Conservation (phyloP, 2,113 vertebrate genomes). For the Gorilla gorilla region DNA sequence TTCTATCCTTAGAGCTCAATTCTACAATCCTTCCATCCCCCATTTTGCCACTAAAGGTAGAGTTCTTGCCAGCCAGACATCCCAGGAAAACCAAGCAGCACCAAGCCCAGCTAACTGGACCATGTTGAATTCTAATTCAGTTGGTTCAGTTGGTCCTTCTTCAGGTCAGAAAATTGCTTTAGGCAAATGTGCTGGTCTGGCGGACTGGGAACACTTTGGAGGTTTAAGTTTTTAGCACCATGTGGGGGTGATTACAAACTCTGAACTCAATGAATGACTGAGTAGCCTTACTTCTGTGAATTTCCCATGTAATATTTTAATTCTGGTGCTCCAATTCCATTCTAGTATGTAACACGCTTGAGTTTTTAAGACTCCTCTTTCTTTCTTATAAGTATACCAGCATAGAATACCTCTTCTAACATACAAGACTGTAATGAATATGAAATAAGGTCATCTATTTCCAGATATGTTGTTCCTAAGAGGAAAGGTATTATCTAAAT, state of each 20-base stretch:
- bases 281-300: not conserved
- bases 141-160: not conserved
- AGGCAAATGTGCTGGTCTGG: not conserved
- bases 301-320: not conserved
- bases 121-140: not conserved
- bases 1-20: not conserved
- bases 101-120: not conserved
- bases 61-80: not conserved
- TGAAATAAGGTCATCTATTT: not conserved
- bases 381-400: slow-evolving; percentile 21
- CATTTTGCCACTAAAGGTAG: too few species aligned
- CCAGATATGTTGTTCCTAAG: not conserved
- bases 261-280: not conserved
- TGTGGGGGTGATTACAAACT: not conserved
- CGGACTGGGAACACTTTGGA: not conserved
- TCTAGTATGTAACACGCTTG: not conserved
- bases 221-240: not conserved
- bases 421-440: not conserved
- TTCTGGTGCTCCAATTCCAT: not conserved
- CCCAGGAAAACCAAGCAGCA: not conserved
- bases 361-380: not conserved
- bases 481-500: not conserved
- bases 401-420: not conserved
- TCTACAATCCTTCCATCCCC: rapidly evolving
- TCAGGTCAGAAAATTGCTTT: not conserved